Percentiles rank a stretch among this genome's conserved stretches.
Evolutionary conservation across 2,888 invertebrate species (phyloP).

Genomic region (Listrodromus nycthemerus): DNA sequence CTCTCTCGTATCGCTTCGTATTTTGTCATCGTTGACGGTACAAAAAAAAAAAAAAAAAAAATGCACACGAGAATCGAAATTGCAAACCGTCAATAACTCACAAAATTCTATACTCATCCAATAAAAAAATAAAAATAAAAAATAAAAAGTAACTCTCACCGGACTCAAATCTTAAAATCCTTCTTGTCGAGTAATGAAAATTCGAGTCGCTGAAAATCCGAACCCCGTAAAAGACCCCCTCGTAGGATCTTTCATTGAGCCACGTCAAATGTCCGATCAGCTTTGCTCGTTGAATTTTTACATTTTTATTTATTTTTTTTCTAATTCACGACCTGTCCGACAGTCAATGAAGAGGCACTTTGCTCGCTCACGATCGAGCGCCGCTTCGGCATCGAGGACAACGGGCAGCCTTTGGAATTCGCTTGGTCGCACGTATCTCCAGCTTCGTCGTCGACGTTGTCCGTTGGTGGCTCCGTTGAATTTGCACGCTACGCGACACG

Average conservation of each 20-base stretch:
- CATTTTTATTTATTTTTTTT: constrained; percentile 16
- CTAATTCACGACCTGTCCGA: constrained; percentile 46
- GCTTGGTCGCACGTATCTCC: constrained; percentile 45
- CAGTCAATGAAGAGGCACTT: constrained; percentile 54
- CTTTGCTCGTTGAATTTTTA: constrained; percentile 22
- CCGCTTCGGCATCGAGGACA: constrained; percentile 38
- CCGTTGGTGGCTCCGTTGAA: constrained; percentile 48
- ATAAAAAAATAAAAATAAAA: too few relatives aligned
- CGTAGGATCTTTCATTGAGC: constrained; percentile 9
- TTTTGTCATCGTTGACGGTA: too few relatives aligned
- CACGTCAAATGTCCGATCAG: background rate
- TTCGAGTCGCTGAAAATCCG: too few relatives aligned
- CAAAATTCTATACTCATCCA: too few relatives aligned
- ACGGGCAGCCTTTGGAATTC: constrained; percentile 53
- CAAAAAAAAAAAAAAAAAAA: too few relatives aligned
- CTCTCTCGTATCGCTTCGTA: too few relatives aligned
- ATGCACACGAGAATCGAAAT: too few relatives aligned
- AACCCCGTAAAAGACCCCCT: too few relatives aligned
- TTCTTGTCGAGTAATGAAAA: too few relatives aligned
- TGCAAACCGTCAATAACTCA: too few relatives aligned
- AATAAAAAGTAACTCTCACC: too few relatives aligned
- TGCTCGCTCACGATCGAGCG: constrained; percentile 50
- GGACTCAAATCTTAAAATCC: too few relatives aligned
- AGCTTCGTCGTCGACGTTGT: constrained; percentile 19
- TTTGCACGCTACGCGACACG: constrained; percentile 51